Percentiles rank a stretch among this genome's conserved stretches.
Evolutionary conservation across 2,888 invertebrate species (phyloP).

Genomic region (Allophyes oxyacanthae): DNA sequence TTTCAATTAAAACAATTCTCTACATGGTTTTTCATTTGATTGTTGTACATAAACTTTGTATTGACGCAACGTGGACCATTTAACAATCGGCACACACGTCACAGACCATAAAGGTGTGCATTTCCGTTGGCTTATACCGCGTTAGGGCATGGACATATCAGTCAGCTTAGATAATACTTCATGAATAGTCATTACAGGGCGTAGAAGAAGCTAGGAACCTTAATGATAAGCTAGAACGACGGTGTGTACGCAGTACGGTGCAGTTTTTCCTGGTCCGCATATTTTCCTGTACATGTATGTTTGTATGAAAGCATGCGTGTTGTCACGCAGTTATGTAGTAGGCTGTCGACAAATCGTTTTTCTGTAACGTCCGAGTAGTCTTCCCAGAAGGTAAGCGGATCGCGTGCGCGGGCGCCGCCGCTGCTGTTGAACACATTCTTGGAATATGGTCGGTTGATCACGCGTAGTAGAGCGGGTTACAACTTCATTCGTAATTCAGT

Average conservation of each 20-base stretch:
- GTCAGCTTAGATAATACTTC: slow-evolving; percentile 74
- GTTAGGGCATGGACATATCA: slow-evolving; percentile 77
- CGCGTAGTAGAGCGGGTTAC: slow-evolving; percentile 40
- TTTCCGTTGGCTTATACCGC: slow-evolving; percentile 76
- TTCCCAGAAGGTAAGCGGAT: slow-evolving; percentile 68
- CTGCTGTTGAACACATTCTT: slow-evolving; percentile 60
- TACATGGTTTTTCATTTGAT: slow-evolving; percentile 32
- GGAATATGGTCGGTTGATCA: slow-evolving; percentile 53
- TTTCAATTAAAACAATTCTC: slow-evolving; percentile 36
- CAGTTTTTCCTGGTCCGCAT: slow-evolving; percentile 10
- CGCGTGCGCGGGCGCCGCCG: slow-evolving; percentile 62
- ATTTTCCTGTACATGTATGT: slow-evolving; percentile 25
- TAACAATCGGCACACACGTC: slow-evolving; percentile 73
- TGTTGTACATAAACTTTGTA: slow-evolving; percentile 48
- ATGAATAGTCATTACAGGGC: slow-evolving; percentile 69
- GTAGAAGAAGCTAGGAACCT: slow-evolving; percentile 11
- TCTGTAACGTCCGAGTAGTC: slow-evolving; percentile 51
- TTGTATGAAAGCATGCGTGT: slow-evolving; percentile 38
- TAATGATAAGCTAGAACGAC: slow-evolving; percentile 30
- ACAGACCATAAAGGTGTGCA: slow-evolving; percentile 77
- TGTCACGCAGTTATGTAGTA: slow-evolving; percentile 38
- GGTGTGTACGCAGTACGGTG: background rate
- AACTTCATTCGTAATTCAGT: slow-evolving; percentile 27
- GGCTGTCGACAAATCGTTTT: slow-evolving; percentile 55
- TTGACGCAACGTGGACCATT: slow-evolving; percentile 72